Evolutionary conservation across 92 coral and sea anemone species (phyloP).

Genomic region (Epizoanthus stellaris): DNA sequence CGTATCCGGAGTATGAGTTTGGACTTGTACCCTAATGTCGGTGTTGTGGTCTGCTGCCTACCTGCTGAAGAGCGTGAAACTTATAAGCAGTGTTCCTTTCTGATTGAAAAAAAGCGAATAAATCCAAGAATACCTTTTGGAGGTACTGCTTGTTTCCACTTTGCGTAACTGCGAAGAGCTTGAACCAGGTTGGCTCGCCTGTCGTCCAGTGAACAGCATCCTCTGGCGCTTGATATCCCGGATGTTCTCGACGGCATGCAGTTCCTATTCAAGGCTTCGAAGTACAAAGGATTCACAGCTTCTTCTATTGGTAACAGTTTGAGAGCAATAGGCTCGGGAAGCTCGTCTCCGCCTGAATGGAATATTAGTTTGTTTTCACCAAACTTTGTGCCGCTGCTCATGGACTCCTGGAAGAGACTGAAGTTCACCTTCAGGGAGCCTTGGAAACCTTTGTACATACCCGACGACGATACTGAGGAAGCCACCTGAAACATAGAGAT

Average conservation of each 20-base stretch:
- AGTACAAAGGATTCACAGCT: slow-evolving; percentile 27
- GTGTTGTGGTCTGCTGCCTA: too few species aligned
- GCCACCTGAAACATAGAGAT: slow-evolving; percentile 14
- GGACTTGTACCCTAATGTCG: too few species aligned
- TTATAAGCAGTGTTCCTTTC: too few species aligned
- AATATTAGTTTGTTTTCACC: slow-evolving; percentile 38
- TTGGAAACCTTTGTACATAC: slow-evolving; percentile 37
- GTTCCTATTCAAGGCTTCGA: background rate
- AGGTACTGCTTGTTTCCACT: slow-evolving; percentile 30
- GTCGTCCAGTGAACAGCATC: slow-evolving; percentile 3
- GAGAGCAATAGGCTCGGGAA: slow-evolving; percentile 50
- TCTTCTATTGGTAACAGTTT: slow-evolving; percentile 47
- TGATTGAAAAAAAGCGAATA: background rate
- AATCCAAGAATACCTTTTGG: slow-evolving; percentile 2
- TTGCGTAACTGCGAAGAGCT: slow-evolving; percentile 31
- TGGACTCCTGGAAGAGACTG: slow-evolving; percentile 43
- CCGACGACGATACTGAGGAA: slow-evolving; percentile 40
- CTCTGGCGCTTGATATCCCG: background rate
- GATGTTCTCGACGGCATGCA: background rate
- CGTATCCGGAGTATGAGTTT: too few species aligned
- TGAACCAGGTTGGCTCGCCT: slow-evolving; percentile 9
- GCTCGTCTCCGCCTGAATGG: slow-evolving; percentile 42
- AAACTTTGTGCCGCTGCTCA: slow-evolving; percentile 33
- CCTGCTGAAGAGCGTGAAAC: too few species aligned
- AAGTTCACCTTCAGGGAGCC: slow-evolving; percentile 52